A percentile compares a stretch with the other conserved stretches of the same genome.
Evolutionary conservation across 37 sponge, comb jelly and placozoan genomes (phyloP).

Genomic region (Lycopodina hypogea): DNA sequence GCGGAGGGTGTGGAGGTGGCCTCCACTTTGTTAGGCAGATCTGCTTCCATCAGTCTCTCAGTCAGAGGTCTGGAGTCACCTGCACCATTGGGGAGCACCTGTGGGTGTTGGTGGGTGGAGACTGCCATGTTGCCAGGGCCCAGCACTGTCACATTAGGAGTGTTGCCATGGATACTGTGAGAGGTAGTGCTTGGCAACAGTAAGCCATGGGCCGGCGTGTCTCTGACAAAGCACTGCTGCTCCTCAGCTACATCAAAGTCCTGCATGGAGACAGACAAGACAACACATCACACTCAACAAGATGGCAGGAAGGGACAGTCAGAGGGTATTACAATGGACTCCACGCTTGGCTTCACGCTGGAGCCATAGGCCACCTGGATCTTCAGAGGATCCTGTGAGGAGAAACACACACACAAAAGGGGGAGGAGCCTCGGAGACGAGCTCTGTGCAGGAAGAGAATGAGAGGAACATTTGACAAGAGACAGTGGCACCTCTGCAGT

Average conservation of each 20-base stretch:
- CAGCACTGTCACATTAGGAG: constrained; percentile 13
- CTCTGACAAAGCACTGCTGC: constrained; percentile 37
- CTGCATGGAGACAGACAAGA: neutral
- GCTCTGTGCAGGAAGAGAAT: neutral
- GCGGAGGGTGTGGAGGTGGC: constrained; percentile 17
- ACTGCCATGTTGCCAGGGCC: constrained; percentile 45
- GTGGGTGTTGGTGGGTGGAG: neutral
- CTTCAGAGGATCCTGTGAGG: neutral
- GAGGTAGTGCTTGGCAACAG: neutral
- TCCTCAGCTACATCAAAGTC: constrained; percentile 11
- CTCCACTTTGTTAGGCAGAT: neutral
- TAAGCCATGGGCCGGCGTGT: neutral
- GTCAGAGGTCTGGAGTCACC: constrained; percentile 13
- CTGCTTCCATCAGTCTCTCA: neutral
- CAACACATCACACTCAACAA: too few relatives aligned
- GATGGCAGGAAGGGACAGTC: neutral
- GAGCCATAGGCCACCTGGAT: constrained; percentile 32
- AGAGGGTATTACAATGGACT: constrained; percentile 33
- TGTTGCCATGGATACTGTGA: neutral
- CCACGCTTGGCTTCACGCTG: constrained; percentile 21
- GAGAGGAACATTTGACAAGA: neutral
- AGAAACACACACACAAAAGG: constrained; percentile 5
- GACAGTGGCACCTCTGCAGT: too few relatives aligned
- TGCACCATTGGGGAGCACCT: neutral
- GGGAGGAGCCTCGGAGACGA: constrained; percentile 30